Percentiles rank a stretch among this genome's conserved stretches.
Evolutionary conservation across 2,113 vertebrate species (phyloP).

Genomic region (Isurus oxyrinchus): DNA sequence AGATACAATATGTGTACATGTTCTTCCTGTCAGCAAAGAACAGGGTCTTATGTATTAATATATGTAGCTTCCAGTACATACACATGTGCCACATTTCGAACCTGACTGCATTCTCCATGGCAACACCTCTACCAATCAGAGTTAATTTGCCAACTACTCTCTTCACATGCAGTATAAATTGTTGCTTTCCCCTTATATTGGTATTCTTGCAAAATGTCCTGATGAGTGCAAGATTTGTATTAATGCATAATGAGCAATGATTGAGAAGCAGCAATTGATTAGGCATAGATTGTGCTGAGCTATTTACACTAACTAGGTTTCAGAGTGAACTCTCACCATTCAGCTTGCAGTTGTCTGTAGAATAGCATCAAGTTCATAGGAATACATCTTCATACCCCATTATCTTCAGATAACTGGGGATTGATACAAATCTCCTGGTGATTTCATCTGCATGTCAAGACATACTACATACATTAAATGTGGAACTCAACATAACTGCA

Average conservation of each 20-base stretch:
- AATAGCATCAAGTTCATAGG: neutral
- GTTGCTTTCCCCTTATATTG: too few species aligned
- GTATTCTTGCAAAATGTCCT: too few species aligned
- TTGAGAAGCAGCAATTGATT: neutral
- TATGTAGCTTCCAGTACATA: too few species aligned
- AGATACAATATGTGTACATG: too few species aligned
- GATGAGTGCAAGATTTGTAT: neutral
- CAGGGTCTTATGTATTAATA: too few species aligned
- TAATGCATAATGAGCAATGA: neutral
- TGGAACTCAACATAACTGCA: neutral
- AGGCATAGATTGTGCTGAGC: neutral
- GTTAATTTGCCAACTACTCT: too few species aligned
- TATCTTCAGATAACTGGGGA: neutral
- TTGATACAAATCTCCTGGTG: neutral
- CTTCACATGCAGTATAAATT: too few species aligned
- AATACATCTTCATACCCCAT: neutral
- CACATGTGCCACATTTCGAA: too few species aligned
- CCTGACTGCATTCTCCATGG: too few species aligned
- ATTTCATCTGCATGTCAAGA: neutral
- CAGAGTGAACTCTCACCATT: neutral
- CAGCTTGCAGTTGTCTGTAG: neutral
- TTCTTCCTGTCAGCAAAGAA: too few species aligned
- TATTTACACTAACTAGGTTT: neutral
- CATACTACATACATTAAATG: neutral
- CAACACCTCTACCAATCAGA: too few species aligned